These are phyloP conservation scores for Amphipyra berbera DNA, from an alignment of 2,888 invertebrate genomes.

Conservation along the genomic window DNA sequence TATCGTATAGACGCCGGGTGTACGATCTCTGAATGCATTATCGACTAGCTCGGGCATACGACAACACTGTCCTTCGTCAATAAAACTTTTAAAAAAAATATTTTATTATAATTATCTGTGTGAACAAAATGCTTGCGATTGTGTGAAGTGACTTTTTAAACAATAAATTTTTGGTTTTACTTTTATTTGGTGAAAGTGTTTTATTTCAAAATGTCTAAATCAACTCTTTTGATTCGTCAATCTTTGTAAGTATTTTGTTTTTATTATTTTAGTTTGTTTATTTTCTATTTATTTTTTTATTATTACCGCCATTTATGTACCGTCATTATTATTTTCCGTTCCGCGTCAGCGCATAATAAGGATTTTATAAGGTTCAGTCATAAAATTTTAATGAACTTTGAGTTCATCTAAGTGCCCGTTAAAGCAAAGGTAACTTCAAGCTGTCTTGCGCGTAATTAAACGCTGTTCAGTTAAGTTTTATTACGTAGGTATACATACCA, in stretches of 20 bases:
- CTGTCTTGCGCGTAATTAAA: neutral
- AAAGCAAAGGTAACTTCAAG: neutral
- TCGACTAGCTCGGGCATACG: conserved; percentile 64
- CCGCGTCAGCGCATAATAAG: too few relatives aligned
- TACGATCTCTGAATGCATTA: conserved; percentile 72
- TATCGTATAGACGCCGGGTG: conserved; percentile 65
- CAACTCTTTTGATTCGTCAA: conserved; percentile 69
- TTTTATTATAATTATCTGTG: conserved; percentile 37
- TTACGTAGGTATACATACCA: conserved; percentile 4
- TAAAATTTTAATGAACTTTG: conserved; percentile 6
- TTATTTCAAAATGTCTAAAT: conserved; percentile 67
- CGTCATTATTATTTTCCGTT: too few relatives aligned
- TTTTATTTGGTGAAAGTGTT: conserved; percentile 52
- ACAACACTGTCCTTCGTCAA: conserved; percentile 56
- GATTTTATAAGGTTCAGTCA: too few relatives aligned
- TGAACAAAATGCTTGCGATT: conserved; percentile 41
- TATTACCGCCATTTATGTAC: too few relatives aligned
- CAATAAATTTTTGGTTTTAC: conserved; percentile 29
- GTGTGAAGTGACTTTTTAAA: conserved; percentile 57
- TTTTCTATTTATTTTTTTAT: neutral
- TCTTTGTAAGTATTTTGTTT: conserved; percentile 69
- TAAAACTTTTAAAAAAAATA: conserved; percentile 29
- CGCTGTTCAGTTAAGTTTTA: conserved; percentile 21
- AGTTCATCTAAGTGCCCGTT: neutral
- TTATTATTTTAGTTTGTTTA: conserved; percentile 5